Base-by-base conservation (phyloP, 2,797 vertebrate genomes). In the Bryconaethiops microstoma region DNA sequence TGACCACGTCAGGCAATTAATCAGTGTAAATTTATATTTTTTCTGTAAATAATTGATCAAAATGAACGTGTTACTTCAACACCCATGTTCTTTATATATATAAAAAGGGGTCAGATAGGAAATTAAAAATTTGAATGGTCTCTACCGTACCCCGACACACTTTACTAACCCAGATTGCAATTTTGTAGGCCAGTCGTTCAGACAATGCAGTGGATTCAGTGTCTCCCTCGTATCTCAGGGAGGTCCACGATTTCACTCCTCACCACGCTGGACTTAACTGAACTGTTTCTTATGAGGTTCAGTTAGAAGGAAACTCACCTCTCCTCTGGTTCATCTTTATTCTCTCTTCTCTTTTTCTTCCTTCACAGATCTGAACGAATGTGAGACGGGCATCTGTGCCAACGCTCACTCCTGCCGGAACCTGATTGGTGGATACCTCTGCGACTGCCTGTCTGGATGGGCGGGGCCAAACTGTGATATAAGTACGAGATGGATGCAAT, bases 371-470 rank as follows among this genome's bases (percentile, higher is more conserved):
- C 91, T 91, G 77, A 92, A 96, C 1, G 95, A 96, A 84, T 96
- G 95, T 83, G 94, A 94, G 82, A 86, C 40, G 5, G 90, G 74
- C 52, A 87, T 94, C 40, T 96, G 95, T 10, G 84, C 93, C 67
- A 92, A 96, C 40, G 91, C 93, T 39, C 93, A 83, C 69, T 91
- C 90, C 1, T 95, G 94, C 78, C 93, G 92, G 50, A 95, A 96
- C 88, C 91, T 95, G 86, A 95, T 95, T 62, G 95, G 95, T 54
- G 91, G 94, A 89, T 96, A 95, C 88, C 88, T 95, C 83, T 96
- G 95, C 8, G 92, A 95, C 87, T 96, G 95, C 82, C 90, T 93
- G 57, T 91, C 92, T 40, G 93, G 93, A 72, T 96, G 95, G 95
- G 90, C 81, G 0, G 95, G 95, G 52, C 82, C 88, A 4, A 94